These are phyloP conservation scores for Onthophagus sagittarius DNA, from an alignment of 2,888 invertebrate species.

Conservation along the genomic window DNA sequence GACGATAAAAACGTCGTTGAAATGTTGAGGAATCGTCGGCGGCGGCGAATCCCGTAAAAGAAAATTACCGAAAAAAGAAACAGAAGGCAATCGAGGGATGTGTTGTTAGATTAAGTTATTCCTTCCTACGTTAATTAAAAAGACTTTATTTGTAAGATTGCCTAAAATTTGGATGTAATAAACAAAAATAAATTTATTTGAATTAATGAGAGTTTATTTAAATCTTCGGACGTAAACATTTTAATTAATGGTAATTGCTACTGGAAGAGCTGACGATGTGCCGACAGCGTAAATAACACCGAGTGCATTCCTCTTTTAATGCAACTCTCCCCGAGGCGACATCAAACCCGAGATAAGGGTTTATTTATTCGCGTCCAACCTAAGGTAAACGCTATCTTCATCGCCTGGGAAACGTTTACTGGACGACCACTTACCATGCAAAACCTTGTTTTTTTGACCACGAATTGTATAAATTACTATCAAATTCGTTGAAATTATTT, in stretches of 20 bases:
- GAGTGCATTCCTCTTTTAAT: constrained; percentile 19
- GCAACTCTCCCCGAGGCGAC: constrained; percentile 16
- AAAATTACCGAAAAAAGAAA: neutral
- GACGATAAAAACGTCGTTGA: constrained; percentile 7
- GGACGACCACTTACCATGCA: neutral
- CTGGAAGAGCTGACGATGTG: neutral
- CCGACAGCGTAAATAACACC: constrained; percentile 16
- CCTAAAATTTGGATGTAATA: too few species aligned
- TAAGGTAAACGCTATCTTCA: constrained; percentile 5
- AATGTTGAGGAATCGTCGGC: neutral
- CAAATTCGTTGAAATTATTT: neutral
- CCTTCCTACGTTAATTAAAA: constrained; percentile 14
- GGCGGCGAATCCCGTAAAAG: neutral
- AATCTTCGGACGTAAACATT: neutral
- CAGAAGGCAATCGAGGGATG: constrained; percentile 17
- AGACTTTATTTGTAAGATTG: neutral
- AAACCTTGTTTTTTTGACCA: neutral
- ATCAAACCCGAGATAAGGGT: constrained; percentile 18
- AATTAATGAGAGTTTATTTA: too few species aligned
- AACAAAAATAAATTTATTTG: too few species aligned
- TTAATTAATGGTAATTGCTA: constrained; percentile 9
- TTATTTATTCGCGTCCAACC: constrained; percentile 15
- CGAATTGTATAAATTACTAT: neutral
- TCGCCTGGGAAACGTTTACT: neutral
- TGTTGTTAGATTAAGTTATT: constrained; percentile 4